Conservation (phyloP, 2,888 invertebrate genomes). For the Xanthostigma xanthostigma region DNA sequence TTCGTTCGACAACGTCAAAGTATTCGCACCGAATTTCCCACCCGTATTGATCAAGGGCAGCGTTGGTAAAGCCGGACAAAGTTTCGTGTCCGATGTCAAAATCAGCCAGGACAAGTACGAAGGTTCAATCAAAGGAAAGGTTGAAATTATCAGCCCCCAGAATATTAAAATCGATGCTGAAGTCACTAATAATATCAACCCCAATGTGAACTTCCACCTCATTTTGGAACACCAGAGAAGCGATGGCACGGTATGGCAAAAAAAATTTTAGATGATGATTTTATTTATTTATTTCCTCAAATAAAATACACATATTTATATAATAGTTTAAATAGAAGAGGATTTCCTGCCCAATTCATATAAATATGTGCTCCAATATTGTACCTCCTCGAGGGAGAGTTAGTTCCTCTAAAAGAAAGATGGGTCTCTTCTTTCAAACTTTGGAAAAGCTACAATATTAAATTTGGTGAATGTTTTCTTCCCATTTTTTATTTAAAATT, state of each 20-base stretch:
- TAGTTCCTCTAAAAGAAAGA: too few species aligned
- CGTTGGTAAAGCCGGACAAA: constrained; percentile 24
- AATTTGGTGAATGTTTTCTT: too few species aligned
- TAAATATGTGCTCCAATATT: too few species aligned
- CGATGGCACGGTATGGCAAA: constrained; percentile 24
- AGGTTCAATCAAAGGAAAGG: constrained; percentile 31
- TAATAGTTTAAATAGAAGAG: too few species aligned
- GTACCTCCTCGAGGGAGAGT: too few species aligned
- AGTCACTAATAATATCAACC: constrained; percentile 42
- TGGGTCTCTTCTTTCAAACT: too few species aligned
- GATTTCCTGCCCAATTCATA: too few species aligned
- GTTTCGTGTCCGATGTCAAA: constrained; percentile 33
- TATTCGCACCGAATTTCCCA: constrained; percentile 29
- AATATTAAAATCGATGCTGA: constrained; percentile 32
- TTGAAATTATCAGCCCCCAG: constrained; percentile 26
- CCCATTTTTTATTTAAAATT: too few species aligned
- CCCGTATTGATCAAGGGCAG: constrained; percentile 37
- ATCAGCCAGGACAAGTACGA: constrained; percentile 32
- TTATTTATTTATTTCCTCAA: too few species aligned
- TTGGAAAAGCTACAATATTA: too few species aligned
- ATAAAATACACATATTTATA: too few species aligned
- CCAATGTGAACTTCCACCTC: constrained; percentile 41
- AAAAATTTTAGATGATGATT: not conserved
- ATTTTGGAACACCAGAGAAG: constrained; percentile 36
- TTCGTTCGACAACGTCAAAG: constrained; percentile 40